Conservation (phyloP, 2,888 invertebrate species). For the Synergus laeviventris region DNA sequence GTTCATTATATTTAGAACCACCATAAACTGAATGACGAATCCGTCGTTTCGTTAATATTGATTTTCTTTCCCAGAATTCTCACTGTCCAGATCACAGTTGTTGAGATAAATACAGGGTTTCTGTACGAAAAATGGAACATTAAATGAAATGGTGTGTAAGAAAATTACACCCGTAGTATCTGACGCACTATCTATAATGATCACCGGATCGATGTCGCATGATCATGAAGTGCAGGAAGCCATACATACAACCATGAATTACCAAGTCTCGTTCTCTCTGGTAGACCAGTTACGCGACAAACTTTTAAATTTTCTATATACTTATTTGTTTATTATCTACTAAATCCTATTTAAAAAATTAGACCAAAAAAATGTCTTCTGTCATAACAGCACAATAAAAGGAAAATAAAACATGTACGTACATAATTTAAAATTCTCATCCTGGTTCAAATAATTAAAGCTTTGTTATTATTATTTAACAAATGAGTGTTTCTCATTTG, state of each 20-base stretch:
- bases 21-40: conserved; percentile 50
- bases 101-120: conserved; percentile 42
- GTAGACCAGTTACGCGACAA: conserved; percentile 12
- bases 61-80: conserved; percentile 44
- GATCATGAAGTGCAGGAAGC: conserved; percentile 24
- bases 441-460: too few relatives aligned
- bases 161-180: conserved; percentile 45
- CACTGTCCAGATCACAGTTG: conserved; percentile 36
- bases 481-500: too few relatives aligned
- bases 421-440: too few relatives aligned
- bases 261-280: conserved; percentile 5
- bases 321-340: too few relatives aligned
- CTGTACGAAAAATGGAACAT: conserved; percentile 45
- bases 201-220: conserved; percentile 32
- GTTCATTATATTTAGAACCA: conserved; percentile 50
- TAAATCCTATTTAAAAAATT: too few relatives aligned
- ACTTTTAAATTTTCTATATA: too few relatives aligned
- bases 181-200: conserved; percentile 23
- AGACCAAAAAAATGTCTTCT: too few relatives aligned
- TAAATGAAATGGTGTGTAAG: conserved; percentile 49
- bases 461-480: too few relatives aligned
- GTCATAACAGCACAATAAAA: too few relatives aligned
- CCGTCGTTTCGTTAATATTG: conserved; percentile 48
- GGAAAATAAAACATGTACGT: too few relatives aligned
- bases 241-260: conserved; percentile 21